phyloP scores from a whole-genome alignment of 2,113 vertebrate genomes.

The Brienomyrus brachyistius region DNA sequence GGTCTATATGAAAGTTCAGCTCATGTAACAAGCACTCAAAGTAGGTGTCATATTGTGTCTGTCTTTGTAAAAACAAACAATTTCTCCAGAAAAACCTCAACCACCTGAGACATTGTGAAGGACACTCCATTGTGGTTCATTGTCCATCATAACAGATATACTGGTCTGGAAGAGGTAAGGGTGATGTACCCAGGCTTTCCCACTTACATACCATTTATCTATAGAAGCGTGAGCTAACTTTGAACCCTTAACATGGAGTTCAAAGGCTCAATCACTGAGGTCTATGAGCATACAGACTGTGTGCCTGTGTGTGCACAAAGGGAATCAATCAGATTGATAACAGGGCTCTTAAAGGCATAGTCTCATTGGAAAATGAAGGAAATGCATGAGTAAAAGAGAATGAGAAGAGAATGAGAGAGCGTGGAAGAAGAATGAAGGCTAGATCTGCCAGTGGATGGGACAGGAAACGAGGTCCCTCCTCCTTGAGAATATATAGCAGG shows the following conservation, averaged over 20 bases:
- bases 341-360: not conserved
- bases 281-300: not conserved
- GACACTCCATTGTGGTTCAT: not conserved
- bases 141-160: not conserved
- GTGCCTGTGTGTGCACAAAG: not conserved
- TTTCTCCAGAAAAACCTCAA: not conserved
- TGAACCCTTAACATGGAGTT: not conserved
- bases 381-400: not conserved
- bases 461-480: not conserved
- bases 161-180: not conserved
- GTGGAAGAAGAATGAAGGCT: not conserved
- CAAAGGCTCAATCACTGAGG: not conserved
- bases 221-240: not conserved
- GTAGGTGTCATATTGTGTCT: not conserved
- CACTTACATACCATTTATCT: not conserved
- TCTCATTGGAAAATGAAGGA: not conserved
- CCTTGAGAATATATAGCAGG: not conserved
- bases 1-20: constrained; percentile 12
- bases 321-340: not conserved
- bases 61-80: not conserved
- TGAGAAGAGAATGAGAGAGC: not conserved
- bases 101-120: not conserved
- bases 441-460: not conserved
- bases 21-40: not conserved
- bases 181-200: not conserved